Base-by-base conservation (phyloP, 2,113 vertebrate species). In the Condylura cristata region DNA sequence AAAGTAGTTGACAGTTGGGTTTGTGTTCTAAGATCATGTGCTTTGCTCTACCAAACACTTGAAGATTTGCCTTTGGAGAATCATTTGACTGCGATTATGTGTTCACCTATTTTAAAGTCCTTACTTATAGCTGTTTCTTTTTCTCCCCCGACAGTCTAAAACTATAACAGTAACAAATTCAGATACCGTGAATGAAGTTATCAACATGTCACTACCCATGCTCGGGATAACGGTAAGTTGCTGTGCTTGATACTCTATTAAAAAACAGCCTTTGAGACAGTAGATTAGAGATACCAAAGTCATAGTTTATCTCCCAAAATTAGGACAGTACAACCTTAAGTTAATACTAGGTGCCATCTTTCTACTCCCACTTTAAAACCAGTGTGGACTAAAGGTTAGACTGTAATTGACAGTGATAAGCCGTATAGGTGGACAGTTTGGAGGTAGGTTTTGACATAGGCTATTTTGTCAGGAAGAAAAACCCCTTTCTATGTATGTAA, bases 181-280 rank as follows among this genome's bases (percentile, higher is more conserved):
- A 41, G 99, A 99, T 97, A 99, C 98, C 94, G 98, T 99, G 46
- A 98, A 97, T 93, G 99, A 99, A 75, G 99, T 99, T 48, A 99
- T 99, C 98, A 98, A 95, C 96, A 98, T 98, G 98, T 98, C 99
- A 37, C 98, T 99, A 81, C 98, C 98, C 96, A 99, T 99, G 98
- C 99, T 99, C 96, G 99, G 99, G 96, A 99, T 99, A 97, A 98
- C 98, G 11, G 99, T 99, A 98, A 99, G 99, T 98, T 78, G 75
- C 91, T 95, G 51, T 83, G 16, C 30, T 86, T 71, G 28, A 70
- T 72, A 66, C 4, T 90, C 79, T 71, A 94, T 76, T 86, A 86
- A 93, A 93, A 93, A 74, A 76, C 37, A 89, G 28, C 71, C 65
- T n/a, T 83, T 58, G 28, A 86, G 26, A 60, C 13, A 82, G 1